phyloP scores from a whole-genome alignment of 2,888 invertebrate species.

The Trachelus tabidus region DNA sequence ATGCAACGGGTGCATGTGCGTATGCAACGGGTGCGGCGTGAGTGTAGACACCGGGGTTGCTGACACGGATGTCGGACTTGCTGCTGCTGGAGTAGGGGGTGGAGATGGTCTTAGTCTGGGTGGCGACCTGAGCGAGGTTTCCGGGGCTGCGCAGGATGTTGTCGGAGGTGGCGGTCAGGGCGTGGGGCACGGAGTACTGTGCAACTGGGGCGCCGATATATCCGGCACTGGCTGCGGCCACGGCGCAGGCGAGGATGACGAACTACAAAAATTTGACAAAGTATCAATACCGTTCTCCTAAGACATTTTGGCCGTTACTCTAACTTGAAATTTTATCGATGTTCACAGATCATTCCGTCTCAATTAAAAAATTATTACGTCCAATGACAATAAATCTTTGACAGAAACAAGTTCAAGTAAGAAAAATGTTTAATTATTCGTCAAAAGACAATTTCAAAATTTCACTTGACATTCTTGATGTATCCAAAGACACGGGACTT shows the following conservation, averaged over 20 bases:
- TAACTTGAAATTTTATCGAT: too few species aligned
- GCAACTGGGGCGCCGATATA: slow-evolving; percentile 39
- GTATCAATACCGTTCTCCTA: too few species aligned
- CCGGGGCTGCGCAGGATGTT: slow-evolving; percentile 53
- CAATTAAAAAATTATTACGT: too few species aligned
- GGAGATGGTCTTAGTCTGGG: slow-evolving; percentile 56
- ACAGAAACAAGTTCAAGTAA: too few species aligned
- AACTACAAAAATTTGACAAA: slow-evolving; percentile 30
- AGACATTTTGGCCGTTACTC: too few species aligned
- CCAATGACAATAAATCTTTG: too few species aligned
- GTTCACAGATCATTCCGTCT: too few species aligned
- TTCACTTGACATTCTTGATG: too few species aligned
- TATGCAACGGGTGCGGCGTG: slow-evolving; percentile 41
- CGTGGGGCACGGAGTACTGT: slow-evolving; percentile 40
- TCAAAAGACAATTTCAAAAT: too few species aligned
- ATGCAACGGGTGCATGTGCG: slow-evolving; percentile 35
- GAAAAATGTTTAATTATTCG: too few species aligned
- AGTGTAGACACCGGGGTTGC: slow-evolving; percentile 53
- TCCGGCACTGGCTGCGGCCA: slow-evolving; percentile 56
- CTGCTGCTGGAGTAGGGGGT: slow-evolving; percentile 55
- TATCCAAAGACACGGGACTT: too few species aligned
- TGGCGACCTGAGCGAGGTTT: slow-evolving; percentile 49
- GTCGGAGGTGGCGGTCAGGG: slow-evolving; percentile 56
- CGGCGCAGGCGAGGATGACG: slow-evolving; percentile 46
- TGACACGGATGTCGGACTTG: slow-evolving; percentile 53